Conservation (phyloP, 2,797 vertebrate genomes). For the Pelochelys cantorii region DNA sequence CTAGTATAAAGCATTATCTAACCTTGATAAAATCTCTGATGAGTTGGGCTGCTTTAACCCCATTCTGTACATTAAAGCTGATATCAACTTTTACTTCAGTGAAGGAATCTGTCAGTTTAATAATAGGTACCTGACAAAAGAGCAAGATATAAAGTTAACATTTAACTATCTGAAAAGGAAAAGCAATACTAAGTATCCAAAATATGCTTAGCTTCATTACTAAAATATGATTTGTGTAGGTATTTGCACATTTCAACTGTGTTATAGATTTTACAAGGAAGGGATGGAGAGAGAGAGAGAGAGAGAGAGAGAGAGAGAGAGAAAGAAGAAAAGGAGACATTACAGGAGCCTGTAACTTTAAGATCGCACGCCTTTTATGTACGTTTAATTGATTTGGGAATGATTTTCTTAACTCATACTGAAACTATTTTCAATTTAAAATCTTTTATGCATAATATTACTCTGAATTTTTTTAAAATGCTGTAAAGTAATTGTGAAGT, state of each 20-base stretch:
- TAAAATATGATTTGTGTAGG: fast-evolving
- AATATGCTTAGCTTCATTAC: neutral
- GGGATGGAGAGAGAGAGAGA: neutral
- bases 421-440: neutral
- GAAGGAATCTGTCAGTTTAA: slow-evolving; percentile 96
- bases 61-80: slow-evolving; percentile 98
- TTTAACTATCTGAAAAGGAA: neutral
- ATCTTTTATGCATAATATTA: neutral
- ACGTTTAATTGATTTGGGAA: neutral
- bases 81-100: slow-evolving; percentile 99
- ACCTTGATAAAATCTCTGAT: slow-evolving; percentile 99
- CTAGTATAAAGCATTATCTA: neutral
- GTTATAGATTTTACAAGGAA: neutral
- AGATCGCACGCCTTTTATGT: neutral
- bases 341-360: neutral
- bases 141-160: slow-evolving; percentile 34
- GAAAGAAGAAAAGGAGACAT: neutral
- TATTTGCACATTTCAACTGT: neutral
- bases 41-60: slow-evolving; percentile 94
- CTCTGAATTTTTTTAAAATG: neutral
- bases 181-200: neutral
- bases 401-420: neutral
- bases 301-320: no score
- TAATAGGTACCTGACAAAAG: slow-evolving; percentile 93
- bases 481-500: neutral